Evolutionary conservation across 2,113 vertebrate species (phyloP).

Genomic region (Sceloporus undulatus): DNA sequence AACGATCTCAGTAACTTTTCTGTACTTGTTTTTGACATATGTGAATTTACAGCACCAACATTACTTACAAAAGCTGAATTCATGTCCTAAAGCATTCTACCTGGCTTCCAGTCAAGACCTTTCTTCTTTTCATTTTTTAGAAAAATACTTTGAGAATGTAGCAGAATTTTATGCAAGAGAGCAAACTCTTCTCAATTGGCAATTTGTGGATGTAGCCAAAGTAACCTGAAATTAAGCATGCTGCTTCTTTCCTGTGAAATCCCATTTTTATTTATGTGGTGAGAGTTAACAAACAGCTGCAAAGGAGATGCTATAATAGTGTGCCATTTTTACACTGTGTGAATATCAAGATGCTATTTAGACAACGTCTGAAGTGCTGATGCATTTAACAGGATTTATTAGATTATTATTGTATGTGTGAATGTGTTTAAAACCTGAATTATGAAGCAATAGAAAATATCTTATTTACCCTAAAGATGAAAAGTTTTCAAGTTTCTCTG

Average conservation of each 20-base stretch:
- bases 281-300: conserved; percentile 1
- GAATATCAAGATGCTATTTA: background rate
- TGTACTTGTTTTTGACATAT: too few species aligned
- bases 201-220: conserved; percentile 12
- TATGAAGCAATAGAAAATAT: background rate
- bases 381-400: conserved; percentile 35
- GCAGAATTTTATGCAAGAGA: background rate
- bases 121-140: background rate
- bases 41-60: too few species aligned
- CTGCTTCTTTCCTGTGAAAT: background rate
- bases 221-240: conserved; percentile 5
- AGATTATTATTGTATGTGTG: conserved; percentile 12
- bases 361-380: conserved; percentile 5
- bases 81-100: background rate
- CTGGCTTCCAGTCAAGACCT: background rate
- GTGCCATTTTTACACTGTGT: background rate
- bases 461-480: background rate
- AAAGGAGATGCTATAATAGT: conserved; percentile 6
- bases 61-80: too few species aligned
- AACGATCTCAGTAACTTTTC: too few species aligned
- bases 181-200: background rate
- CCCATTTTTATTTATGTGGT: background rate
- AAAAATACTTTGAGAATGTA: background rate
- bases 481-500: background rate
- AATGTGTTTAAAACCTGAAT: conserved; percentile 26